Base-by-base conservation (phyloP, 1,140 invertebrate genomes). In the Delia radicum region DNA sequence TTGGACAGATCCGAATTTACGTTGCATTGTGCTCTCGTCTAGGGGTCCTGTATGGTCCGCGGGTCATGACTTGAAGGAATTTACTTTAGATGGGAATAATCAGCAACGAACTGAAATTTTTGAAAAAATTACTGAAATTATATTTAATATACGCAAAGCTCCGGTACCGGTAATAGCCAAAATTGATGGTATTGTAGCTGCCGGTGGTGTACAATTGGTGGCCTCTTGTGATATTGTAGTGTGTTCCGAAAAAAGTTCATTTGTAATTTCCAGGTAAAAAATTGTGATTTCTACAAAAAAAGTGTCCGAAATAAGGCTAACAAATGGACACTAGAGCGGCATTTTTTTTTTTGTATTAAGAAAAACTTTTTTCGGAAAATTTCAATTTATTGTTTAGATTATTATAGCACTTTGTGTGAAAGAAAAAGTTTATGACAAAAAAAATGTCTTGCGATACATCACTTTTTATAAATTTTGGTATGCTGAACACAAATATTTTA, bases 261-360 rank as follows among this genome's bases (percentile, higher is more conserved):
- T 99, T 88, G 95, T 95, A 24, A 98, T 96, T 55, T 97, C 97
- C 74, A 97, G 97, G 95, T 97, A 90, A 84, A n/a, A n/a, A n/a
- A n/a, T n/a, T n/a, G n/a, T n/a, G n/a, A n/a, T n/a, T n/a, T n/a
- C n/a, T n/a, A n/a, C n/a, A n/a, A n/a, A n/a, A n/a, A n/a, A n/a
- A n/a, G n/a, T n/a, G n/a, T n/a, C n/a, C n/a, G n/a, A n/a, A n/a
- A n/a, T n/a, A n/a, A n/a, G n/a, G n/a, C n/a, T n/a, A n/a, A n/a
- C n/a, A n/a, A n/a, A n/a, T n/a, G n/a, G n/a, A n/a, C n/a, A n/a
- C n/a, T n/a, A n/a, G n/a, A n/a, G n/a, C n/a, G n/a, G n/a, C n/a
- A n/a, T n/a, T n/a, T n/a, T n/a, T n/a, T n/a, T n/a, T n/a, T n/a
- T n/a, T n/a, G n/a, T n/a, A n/a, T n/a, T n/a, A n/a, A n/a, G n/a